Evolutionary conservation across 2,113 vertebrate genomes (phyloP), one percentile per base, ranked within the genome.

Genomic region (Tor tambroides): DNA sequence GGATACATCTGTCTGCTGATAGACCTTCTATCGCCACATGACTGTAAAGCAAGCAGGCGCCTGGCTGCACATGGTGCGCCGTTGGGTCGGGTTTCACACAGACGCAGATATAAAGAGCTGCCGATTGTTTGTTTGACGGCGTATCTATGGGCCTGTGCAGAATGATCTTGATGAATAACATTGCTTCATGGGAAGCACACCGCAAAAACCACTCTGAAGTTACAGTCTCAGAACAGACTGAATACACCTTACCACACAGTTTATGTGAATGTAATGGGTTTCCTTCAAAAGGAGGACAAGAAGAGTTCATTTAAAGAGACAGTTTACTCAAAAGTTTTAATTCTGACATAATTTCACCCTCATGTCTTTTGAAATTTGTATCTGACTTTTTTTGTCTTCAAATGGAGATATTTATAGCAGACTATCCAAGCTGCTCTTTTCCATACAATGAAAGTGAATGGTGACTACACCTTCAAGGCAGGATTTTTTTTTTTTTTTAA

Each of bases 11-110:
- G 83, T 80, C 86, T 81, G 38, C 61, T 80, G 86, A 84, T 82
- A 74, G 51, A 35, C 56, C 65, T 43, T 71, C 77, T 81, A 87
- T 82, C 46, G 26, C 43, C 72, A 80, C 75, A 80, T 83, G 78
- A 89, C 88, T 83, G 32, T 88, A 88, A 86, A 86, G 89, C 84
- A 76, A 59, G 63, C 72, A 88, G 84, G 84, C 89, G 86, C 86
- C 84, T 17, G 49, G 75, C 72, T 69, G 84, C 87, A 88, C 83
- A 72, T 77, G 86, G 54, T 84, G 51, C 26, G 63, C 17, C 30
- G 84, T 15, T 43, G 54, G 84, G 79, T 86, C 59, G 11, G 67
- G 87, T 88, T 88, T 63, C 82, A 80, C 77, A 86, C 87, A 69
- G 35, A 17, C 21, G 32, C 54, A 74, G 38, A 76, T 69, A 83